Evolutionary conservation across 2,888 invertebrate species (phyloP).

Genomic region (Temnothorax unifasciatus): DNA sequence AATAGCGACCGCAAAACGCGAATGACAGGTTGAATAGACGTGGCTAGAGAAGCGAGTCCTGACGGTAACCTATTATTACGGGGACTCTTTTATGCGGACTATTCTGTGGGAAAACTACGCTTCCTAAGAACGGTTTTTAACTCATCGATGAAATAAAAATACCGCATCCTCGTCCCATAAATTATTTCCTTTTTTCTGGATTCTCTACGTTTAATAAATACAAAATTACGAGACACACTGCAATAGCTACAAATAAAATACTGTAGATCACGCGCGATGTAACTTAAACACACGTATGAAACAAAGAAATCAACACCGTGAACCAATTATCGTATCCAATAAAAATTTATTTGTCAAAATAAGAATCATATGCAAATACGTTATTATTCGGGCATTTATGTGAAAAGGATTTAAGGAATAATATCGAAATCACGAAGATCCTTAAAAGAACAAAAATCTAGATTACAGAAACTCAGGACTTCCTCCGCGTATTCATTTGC

Average conservation of each 20-base stretch:
- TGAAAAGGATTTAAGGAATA: background rate
- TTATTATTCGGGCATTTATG: background rate
- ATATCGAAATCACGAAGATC: background rate
- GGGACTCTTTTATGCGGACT: constrained; percentile 70
- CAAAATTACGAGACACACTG: background rate
- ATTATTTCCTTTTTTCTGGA: background rate
- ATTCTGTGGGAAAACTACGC: constrained; percentile 75
- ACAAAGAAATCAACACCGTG: background rate
- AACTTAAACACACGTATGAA: background rate
- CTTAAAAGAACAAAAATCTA: background rate
- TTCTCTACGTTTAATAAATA: constrained; percentile 10
- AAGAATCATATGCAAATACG: background rate
- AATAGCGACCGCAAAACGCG: constrained; percentile 84
- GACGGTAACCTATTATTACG: constrained; percentile 79
- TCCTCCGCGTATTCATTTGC: too few relatives aligned
- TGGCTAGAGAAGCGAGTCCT: constrained; percentile 75
- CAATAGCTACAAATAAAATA: background rate
- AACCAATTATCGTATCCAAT: background rate
- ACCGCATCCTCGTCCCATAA: background rate
- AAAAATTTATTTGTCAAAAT: constrained; percentile 4
- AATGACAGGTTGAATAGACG: constrained; percentile 82
- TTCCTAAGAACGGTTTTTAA: constrained; percentile 59
- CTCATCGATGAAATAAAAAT: constrained; percentile 50
- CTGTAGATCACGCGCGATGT: background rate
- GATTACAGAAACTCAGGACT: background rate